Conservation (phyloP, 2,113 vertebrate species). For the Synchiropus splendidus region DNA sequence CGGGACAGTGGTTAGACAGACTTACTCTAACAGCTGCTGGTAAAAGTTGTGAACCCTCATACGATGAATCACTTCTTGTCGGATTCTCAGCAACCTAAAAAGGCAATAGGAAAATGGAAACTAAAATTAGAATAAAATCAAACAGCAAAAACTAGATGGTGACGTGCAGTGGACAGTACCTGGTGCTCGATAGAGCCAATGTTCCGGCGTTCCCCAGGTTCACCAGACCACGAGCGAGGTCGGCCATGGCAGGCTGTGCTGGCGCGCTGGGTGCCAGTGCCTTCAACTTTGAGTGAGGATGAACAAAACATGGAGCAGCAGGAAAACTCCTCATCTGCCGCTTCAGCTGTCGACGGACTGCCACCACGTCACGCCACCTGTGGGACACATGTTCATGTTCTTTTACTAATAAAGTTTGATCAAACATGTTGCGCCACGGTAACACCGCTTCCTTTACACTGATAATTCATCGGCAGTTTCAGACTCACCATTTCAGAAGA, state of each 20-base stretch:
- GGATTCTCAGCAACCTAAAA: constrained; percentile 69
- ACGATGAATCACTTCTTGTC: constrained; percentile 65
- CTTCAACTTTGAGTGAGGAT: constrained; percentile 68
- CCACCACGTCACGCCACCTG: constrained; percentile 87
- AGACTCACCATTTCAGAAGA: too few relatives aligned
- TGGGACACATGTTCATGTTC: background rate
- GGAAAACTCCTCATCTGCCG: constrained; percentile 92
- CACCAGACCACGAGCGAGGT: constrained; percentile 72
- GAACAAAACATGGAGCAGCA: constrained; percentile 82
- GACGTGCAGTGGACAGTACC: constrained; percentile 63
- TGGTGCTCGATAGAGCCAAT: constrained; percentile 78
- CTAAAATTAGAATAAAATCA: background rate
- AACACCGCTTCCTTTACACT: background rate
- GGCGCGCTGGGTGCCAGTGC: constrained; percentile 82
- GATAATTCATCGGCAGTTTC: background rate
- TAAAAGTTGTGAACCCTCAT: constrained; percentile 81
- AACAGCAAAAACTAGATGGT: too few relatives aligned
- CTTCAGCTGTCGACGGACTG: constrained; percentile 80
- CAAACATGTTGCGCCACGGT: too few relatives aligned
- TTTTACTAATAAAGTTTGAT: background rate
- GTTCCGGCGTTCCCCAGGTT: constrained; percentile 80
- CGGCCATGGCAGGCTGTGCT: constrained; percentile 58
- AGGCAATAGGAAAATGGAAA: background rate
- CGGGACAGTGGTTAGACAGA: constrained; percentile 2
- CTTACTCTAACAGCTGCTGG: constrained; percentile 78